These are phyloP conservation scores for Penaeus chinensis DNA, from an alignment of 1,140 invertebrate species.

Conservation along the genomic window DNA sequence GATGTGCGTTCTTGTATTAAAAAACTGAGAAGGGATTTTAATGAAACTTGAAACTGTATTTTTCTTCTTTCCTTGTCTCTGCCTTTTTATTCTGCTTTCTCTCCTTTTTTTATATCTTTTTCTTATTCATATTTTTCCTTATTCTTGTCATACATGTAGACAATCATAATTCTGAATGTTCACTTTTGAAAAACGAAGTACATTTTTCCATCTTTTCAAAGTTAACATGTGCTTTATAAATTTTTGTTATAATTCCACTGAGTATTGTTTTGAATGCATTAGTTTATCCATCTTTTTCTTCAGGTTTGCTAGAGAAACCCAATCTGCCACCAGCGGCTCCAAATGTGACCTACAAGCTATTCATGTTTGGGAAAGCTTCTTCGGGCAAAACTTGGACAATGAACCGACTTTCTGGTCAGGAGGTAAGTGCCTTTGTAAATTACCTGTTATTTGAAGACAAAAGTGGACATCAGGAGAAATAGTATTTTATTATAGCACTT, in stretches of 20 bases:
- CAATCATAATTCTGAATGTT: not conserved
- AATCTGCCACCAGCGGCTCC: slow-evolving; percentile 50
- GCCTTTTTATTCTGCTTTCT: too few relatives aligned
- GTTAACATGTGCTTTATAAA: too few relatives aligned
- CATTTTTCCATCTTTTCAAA: too few relatives aligned
- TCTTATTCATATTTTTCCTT: too few relatives aligned
- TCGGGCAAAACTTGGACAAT: slow-evolving; percentile 60
- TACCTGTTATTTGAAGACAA: not conserved
- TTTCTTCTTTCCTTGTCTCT: too few relatives aligned
- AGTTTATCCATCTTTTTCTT: not conserved
- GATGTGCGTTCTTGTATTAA: too few relatives aligned
- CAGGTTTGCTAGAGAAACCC: slow-evolving; percentile 60
- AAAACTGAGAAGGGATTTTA: too few relatives aligned
- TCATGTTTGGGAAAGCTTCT: slow-evolving; percentile 48
- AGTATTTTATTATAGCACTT: not conserved
- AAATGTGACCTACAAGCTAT: slow-evolving; percentile 58
- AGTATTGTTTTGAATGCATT: too few relatives aligned
- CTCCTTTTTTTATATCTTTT: too few relatives aligned
- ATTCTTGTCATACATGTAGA: not conserved
- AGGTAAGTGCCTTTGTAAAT: slow-evolving; percentile 30
- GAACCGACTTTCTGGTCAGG: slow-evolving; percentile 53
- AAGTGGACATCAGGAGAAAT: slow-evolving; percentile 13
- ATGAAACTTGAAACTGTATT: too few relatives aligned
- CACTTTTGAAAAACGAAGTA: not conserved
- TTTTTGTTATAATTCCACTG: too few relatives aligned